Evolutionary conservation across 1,140 invertebrate genomes (phyloP).

Genomic region (Papilio machaon): DNA sequence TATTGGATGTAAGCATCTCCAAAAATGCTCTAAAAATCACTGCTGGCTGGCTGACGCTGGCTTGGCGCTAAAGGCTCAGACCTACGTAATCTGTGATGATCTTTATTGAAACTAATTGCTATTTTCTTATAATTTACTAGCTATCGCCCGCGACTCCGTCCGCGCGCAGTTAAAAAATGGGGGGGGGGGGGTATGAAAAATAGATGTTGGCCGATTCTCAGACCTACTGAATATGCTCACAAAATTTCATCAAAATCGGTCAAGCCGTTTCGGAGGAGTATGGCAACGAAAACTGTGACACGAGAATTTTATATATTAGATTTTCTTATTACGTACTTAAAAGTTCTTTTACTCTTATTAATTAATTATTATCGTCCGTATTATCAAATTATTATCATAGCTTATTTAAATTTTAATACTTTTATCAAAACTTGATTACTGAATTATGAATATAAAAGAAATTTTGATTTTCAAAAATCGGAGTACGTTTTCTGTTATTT

Average conservation of each 20-base stretch:
- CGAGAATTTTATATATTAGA: no score
- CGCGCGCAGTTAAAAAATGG: no score
- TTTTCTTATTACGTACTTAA: background rate
- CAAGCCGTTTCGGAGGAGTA: no score
- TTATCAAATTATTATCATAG: slow-evolving; percentile 17
- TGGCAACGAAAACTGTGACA: no score
- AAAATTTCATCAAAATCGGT: no score
- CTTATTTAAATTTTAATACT: slow-evolving; percentile 2
- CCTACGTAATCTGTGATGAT: background rate
- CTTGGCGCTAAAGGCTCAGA: background rate
- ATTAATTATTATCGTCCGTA: background rate
- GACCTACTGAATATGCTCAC: no score
- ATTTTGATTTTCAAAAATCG: slow-evolving; percentile 3
- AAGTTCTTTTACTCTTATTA: background rate
- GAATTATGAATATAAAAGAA: background rate
- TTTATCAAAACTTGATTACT: slow-evolving; percentile 8
- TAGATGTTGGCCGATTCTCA: no score
- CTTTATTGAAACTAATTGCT: background rate
- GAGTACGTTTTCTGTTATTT: slow-evolving; percentile 7
- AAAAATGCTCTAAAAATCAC: background rate
- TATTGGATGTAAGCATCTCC: no score
- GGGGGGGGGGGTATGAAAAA: no score
- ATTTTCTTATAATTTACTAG: background rate
- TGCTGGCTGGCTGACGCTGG: background rate
- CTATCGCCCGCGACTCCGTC: no score